These are phyloP conservation scores for Alaudala cheleensis DNA, from an alignment of 2,113 vertebrate species.

Conservation along the genomic window DNA sequence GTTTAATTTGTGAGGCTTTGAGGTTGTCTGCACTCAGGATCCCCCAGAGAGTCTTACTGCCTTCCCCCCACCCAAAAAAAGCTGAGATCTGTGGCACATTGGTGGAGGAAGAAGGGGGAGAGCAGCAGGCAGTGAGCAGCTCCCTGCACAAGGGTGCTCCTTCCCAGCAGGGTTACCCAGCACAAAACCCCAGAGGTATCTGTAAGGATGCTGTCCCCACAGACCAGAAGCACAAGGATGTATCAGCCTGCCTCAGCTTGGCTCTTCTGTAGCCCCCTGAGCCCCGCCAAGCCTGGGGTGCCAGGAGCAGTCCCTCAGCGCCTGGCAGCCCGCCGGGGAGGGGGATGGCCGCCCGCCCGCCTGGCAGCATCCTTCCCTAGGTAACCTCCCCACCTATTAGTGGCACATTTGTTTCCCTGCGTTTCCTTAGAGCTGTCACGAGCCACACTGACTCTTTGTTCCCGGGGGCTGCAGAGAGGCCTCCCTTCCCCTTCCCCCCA, in stretches of 20 bases:
- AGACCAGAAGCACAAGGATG: fast-evolving
- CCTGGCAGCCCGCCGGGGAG: neutral
- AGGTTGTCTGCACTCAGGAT: neutral
- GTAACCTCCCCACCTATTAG: slow-evolving; percentile 72
- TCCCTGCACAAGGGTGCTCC: neutral
- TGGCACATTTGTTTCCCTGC: slow-evolving; percentile 59
- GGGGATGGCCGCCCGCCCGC: neutral
- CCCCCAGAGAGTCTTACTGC: neutral
- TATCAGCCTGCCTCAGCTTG: neutral
- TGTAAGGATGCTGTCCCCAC: neutral
- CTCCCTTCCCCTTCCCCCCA: neutral
- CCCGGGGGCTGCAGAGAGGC: neutral
- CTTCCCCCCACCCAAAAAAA: neutral
- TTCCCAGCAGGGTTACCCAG: neutral
- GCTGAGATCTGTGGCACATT: neutral
- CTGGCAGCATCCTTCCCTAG: slow-evolving; percentile 41
- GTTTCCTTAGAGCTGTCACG: slow-evolving; percentile 65
- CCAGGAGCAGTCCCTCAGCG: neutral
- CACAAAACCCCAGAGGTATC: neutral
- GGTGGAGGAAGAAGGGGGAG: neutral
- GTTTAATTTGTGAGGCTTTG: neutral
- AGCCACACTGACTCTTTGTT: slow-evolving; percentile 71
- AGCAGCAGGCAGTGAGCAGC: neutral
- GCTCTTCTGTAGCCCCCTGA: neutral
- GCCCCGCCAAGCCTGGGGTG: fast-evolving